Conservation (phyloP, 2,797 vertebrate genomes). For the Neosilurus mollespiculum region DNA sequence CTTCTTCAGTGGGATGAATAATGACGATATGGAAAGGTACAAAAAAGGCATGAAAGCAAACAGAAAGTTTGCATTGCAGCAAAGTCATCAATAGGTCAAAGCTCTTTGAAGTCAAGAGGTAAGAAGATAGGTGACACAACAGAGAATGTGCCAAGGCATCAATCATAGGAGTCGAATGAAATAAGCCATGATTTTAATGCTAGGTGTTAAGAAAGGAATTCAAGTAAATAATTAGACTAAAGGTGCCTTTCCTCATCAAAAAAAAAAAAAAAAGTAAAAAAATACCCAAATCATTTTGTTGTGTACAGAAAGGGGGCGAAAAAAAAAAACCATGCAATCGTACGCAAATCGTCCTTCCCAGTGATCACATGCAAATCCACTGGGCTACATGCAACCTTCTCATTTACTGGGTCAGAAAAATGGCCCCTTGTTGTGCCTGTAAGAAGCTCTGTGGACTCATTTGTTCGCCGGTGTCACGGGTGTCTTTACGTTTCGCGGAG, state of each 20-base stretch:
- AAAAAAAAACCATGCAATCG: not conserved
- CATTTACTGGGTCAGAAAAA: slow-evolving; percentile 23
- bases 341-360: slow-evolving; percentile 9
- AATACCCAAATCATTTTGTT: not conserved
- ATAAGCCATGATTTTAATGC: not conserved
- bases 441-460: not conserved
- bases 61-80: slow-evolving; percentile 71
- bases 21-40: slow-evolving; percentile 75
- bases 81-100: slow-evolving; percentile 77
- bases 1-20: slow-evolving; percentile 69
- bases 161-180: not conserved
- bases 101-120: slow-evolving; percentile 58
- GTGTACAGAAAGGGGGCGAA: not conserved
- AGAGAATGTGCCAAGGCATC: slow-evolving; percentile 5
- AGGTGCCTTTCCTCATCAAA: not conserved
- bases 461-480: not conserved
- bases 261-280: not conserved
- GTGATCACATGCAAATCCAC: slow-evolving; percentile 15
- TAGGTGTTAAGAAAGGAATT: not conserved
- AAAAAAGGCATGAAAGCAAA: slow-evolving; percentile 74
- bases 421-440: not conserved
- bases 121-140: slow-evolving; percentile 52
- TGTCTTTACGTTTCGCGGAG: not conserved
- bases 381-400: slow-evolving; percentile 5
- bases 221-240: not conserved